Conservation (phyloP, 30 jellyfish, hydroid and myxozoan species). For the Chironex yamaguchii region DNA sequence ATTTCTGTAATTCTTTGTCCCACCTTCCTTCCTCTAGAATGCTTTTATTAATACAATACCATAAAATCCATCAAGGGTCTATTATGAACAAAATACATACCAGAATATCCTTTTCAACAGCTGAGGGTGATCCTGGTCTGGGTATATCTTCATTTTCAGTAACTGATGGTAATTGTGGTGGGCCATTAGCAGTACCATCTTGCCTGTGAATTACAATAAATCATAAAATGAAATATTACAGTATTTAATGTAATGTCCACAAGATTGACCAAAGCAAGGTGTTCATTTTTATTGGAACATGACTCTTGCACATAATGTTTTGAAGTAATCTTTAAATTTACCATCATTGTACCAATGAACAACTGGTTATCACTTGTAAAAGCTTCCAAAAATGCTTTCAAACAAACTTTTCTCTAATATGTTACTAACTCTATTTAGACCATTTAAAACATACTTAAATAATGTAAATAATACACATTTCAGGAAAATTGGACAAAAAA, state of each 20-base stretch:
- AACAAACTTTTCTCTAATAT: too few relatives aligned
- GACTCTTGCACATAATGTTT: too few relatives aligned
- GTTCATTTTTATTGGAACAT: too few relatives aligned
- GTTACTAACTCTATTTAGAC: too few relatives aligned
- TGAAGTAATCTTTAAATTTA: too few relatives aligned
- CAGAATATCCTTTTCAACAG: slow-evolving; percentile 88
- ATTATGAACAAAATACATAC: slow-evolving; percentile 6
- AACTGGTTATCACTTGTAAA: too few relatives aligned
- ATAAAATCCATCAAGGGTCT: neutral
- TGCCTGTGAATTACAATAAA: slow-evolving; percentile 90
- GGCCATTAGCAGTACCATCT: slow-evolving; percentile 81
- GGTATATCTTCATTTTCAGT: slow-evolving; percentile 70
- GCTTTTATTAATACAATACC: neutral
- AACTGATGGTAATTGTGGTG: slow-evolving; percentile 89
- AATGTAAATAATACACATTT: neutral
- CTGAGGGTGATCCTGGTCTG: slow-evolving; percentile 76
- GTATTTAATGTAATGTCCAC: neutral
- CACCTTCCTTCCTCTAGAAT: too few relatives aligned
- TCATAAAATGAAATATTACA: neutral
- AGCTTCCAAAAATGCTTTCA: too few relatives aligned
- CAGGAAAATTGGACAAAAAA: neutral
- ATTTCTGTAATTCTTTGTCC: too few relatives aligned
- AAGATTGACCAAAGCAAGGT: neutral
- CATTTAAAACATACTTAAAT: too few relatives aligned
- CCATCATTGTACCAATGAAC: too few relatives aligned